These are phyloP conservation scores for Piprites chloris DNA, from an alignment of 2,113 vertebrate genomes.

Conservation along the genomic window DNA sequence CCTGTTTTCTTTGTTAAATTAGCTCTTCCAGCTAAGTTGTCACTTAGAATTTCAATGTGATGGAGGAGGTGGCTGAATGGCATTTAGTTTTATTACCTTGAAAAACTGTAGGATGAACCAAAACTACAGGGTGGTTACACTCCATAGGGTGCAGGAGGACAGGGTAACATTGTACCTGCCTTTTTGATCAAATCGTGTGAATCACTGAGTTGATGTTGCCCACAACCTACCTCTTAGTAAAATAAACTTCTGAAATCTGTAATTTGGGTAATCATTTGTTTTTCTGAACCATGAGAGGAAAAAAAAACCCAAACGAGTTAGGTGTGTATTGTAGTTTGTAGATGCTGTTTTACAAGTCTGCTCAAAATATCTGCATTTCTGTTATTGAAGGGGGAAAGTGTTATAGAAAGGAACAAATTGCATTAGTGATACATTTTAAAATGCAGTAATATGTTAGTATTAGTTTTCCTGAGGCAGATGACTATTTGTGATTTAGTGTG, in stretches of 20 bases:
- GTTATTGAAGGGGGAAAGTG: not conserved
- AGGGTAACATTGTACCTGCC: not conserved
- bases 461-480: not conserved
- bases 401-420: not conserved
- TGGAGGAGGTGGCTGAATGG: not conserved
- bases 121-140: not conserved
- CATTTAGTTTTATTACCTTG: not conserved
- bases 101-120: not conserved
- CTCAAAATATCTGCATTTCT: not conserved
- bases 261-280: not conserved
- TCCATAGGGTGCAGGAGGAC: not conserved
- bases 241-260: not conserved
- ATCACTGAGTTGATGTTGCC: not conserved
- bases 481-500: not conserved
- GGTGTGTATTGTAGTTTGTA: not conserved
- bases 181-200: not conserved
- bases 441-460: not conserved
- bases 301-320: not conserved
- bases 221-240: not conserved
- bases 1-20: not conserved
- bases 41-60: not conserved
- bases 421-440: not conserved
- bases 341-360: not conserved
- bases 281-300: not conserved
- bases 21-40: not conserved